These are phyloP conservation scores for Platyrinchus mystaceus DNA, from an alignment of 2,797 vertebrate species.

Conservation along the genomic window DNA sequence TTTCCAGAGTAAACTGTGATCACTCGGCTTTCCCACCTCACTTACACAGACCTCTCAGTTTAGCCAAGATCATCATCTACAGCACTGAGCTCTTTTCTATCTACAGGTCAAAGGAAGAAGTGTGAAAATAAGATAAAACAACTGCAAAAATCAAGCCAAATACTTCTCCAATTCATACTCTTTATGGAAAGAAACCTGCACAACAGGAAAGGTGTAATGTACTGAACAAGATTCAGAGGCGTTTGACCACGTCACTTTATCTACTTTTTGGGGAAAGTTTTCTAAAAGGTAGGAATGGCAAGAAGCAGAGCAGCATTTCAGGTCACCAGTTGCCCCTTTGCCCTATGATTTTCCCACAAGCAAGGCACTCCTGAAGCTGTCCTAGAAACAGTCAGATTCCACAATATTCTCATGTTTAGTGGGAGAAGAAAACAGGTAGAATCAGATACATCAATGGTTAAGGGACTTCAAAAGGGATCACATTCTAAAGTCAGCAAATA, in stretches of 20 bases:
- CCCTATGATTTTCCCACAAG: not conserved
- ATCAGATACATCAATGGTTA: not conserved
- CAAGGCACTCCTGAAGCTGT: not conserved
- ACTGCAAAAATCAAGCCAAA: not conserved
- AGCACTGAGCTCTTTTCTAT: not conserved
- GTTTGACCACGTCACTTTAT: not conserved
- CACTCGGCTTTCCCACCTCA: fast-evolving
- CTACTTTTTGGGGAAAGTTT: not conserved
- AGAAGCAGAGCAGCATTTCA: not conserved
- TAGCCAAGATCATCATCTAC: not conserved
- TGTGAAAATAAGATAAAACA: not conserved
- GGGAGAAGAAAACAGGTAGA: not conserved
- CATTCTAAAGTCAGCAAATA: slow-evolving; percentile 3
- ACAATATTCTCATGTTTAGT: not conserved
- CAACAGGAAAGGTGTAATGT: not conserved
- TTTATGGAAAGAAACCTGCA: not conserved
- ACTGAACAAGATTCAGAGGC: not conserved
- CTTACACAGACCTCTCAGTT: not conserved
- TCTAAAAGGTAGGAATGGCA: not conserved
- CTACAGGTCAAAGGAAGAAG: not conserved
- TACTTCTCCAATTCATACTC: not conserved
- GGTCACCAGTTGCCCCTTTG: not conserved
- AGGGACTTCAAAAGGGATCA: not conserved
- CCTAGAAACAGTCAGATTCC: not conserved
- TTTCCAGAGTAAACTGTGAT: not conserved